phyloP scores from a whole-genome alignment of 1,140 invertebrate species.

The Habropoda laboriosa region DNA sequence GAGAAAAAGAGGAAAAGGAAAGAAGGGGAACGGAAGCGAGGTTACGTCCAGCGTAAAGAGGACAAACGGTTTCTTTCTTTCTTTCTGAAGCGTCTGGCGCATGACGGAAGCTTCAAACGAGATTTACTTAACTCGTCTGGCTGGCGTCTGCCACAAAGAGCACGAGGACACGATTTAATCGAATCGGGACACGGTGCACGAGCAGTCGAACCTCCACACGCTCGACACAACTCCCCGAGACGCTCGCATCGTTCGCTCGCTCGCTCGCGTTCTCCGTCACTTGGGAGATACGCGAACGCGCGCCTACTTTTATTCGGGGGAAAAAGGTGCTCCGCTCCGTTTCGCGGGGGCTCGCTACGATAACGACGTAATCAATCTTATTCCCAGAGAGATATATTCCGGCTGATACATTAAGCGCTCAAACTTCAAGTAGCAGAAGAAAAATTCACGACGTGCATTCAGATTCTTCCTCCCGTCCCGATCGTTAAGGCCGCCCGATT shows the following conservation, averaged over 20 bases:
- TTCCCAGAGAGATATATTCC: conserved; percentile 53
- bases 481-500: conserved; percentile 45
- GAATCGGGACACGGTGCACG: conserved; percentile 62
- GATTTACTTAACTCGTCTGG: conserved; percentile 72
- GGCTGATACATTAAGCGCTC: conserved; percentile 60
- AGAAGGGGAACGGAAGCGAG: background rate
- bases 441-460: conserved; percentile 45
- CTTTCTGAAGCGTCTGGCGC: conserved; percentile 58
- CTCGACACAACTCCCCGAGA: conserved; percentile 27
- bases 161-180: conserved; percentile 73
- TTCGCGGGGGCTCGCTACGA: conserved; percentile 30
- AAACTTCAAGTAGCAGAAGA: conserved; percentile 48
- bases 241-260: too few relatives aligned
- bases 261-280: conserved; percentile 10
- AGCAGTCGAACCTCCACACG: conserved; percentile 54
- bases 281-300: background rate
- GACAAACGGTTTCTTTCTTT: conserved; percentile 34
- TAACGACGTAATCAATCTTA: conserved; percentile 65
- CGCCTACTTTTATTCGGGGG: conserved; percentile 43
- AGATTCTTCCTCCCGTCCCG: conserved; percentile 35
- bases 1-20: background rate
- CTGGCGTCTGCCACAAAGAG: conserved; percentile 47
- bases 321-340: conserved; percentile 20
- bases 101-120: conserved; percentile 60
- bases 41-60: background rate